Conservation (phyloP, 2,888 invertebrate genomes). For the Salticus scenicus region DNA sequence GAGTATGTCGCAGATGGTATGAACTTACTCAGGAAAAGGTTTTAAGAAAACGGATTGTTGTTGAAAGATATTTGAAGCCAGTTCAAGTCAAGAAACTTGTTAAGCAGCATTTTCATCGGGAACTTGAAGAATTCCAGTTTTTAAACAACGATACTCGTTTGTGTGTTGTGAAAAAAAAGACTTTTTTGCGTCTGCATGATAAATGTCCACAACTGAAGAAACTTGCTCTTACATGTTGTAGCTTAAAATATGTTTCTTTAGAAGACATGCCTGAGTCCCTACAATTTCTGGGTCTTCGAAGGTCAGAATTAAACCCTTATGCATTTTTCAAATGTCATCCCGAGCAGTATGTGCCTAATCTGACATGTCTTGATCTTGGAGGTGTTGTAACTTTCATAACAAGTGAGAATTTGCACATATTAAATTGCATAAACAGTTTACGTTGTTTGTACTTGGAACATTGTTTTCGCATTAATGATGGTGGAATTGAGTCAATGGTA, state of each 20-base stretch:
- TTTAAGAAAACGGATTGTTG: conserved; percentile 34
- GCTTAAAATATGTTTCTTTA: conserved; percentile 1
- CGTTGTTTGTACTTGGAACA: conserved; percentile 39
- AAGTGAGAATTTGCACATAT: conserved; percentile 39
- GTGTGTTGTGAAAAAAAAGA: not conserved
- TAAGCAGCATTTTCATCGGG: conserved; percentile 35
- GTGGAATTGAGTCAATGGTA: conserved; percentile 48
- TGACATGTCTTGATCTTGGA: conserved; percentile 53
- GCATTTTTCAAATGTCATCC: conserved; percentile 29
- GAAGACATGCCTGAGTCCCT: conserved; percentile 41
- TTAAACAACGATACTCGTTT: not conserved
- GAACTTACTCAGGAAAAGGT: conserved; percentile 24
- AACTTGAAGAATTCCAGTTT: conserved; percentile 39
- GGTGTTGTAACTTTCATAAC: conserved; percentile 41
- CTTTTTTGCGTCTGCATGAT: conserved; percentile 4
- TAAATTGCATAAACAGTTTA: conserved; percentile 21
- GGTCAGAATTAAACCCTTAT: conserved; percentile 25
- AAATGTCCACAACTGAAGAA: conserved; percentile 35
- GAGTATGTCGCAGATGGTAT: conserved; percentile 59
- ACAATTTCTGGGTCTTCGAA: conserved; percentile 35
- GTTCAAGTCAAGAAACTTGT: conserved; percentile 25
- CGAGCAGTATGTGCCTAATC: conserved; percentile 8
- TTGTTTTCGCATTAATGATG: conserved; percentile 53
- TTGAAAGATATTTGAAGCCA: not conserved
- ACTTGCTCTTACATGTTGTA: conserved; percentile 33